phyloP scores from a whole-genome alignment of 2,888 invertebrate genomes.

The Ochropleura leucogaster region DNA sequence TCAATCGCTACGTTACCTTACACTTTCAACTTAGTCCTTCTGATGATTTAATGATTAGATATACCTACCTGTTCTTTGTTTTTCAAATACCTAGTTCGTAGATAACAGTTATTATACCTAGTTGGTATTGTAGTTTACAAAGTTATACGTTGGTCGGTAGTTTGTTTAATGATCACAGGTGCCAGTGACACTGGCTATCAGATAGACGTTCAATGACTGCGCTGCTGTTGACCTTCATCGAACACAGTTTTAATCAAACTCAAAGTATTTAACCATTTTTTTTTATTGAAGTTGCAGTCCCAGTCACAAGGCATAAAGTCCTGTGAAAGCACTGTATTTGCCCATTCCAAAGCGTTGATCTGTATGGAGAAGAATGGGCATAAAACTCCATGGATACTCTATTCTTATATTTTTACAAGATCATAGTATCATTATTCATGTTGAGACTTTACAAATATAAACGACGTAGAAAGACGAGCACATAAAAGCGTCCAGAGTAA shows the following conservation, averaged over 20 bases:
- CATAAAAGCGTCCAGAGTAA: too few relatives aligned
- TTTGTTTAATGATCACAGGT: slow-evolving; percentile 1
- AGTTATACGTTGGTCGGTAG: neutral
- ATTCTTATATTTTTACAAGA: too few relatives aligned
- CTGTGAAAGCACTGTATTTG: too few relatives aligned
- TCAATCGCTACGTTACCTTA: neutral
- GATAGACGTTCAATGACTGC: slow-evolving; percentile 10
- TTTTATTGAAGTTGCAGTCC: too few relatives aligned
- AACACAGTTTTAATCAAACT: neutral
- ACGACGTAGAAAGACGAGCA: too few relatives aligned
- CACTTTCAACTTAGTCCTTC: neutral
- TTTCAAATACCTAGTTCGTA: neutral
- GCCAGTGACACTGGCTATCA: neutral
- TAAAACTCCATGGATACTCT: too few relatives aligned
- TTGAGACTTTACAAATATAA: too few relatives aligned
- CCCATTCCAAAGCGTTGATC: too few relatives aligned
- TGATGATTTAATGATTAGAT: neutral
- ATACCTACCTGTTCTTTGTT: neutral
- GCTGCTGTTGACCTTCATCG: neutral
- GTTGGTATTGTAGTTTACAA: slow-evolving; percentile 4
- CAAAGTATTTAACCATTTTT: too few relatives aligned
- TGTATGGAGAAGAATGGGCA: too few relatives aligned
- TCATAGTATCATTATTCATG: too few relatives aligned
- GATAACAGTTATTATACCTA: neutral
- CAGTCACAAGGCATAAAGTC: too few relatives aligned